Base-by-base conservation (phyloP, 2,113 vertebrate genomes). In the Syngnathus floridae region DNA sequence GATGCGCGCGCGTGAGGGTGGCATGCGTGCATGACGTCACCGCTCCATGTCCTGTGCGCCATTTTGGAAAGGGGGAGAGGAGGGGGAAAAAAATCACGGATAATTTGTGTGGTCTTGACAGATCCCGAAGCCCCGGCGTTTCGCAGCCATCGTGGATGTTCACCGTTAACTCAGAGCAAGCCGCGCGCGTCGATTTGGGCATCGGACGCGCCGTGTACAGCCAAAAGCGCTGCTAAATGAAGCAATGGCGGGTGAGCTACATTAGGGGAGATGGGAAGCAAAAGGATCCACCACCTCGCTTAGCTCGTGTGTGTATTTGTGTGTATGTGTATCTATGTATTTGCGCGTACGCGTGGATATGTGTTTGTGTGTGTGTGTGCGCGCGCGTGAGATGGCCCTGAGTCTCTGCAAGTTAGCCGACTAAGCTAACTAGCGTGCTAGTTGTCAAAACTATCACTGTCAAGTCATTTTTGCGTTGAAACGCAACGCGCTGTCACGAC, bases 41-140 rank as follows among this genome's bases (percentile, higher is more conserved):
- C 71, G 79, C 79, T 80, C 85, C 84, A 88, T 85, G 85, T 80
- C 87, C 84, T 56, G 83, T 86, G 86, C 88, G 88, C 88, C 88
- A 89, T 89, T 88, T 89, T 89, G 88, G 82, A 87, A 49, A 37
- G 62, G 40, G 45, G 40, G 60, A 60, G 22, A 62, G 22, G n/a
- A 16, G 38, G 43, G 7, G n/a, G 78, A 80, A 84, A 88, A 88
- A 89, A 89, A 89, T 89, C 88, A 84, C 85, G 83, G 88, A 89
- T 85, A 87, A 88, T 89, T 89, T 89, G 85, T 85, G 86, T 88
- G 86, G 82, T 88, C 85, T 82, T 88, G 85, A 89, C 86, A 87
- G 86, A 84, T 84, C 86, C 86, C 72, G 78, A 75, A 80, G 45
- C 65, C 81, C 54, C 77, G 79, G 87, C 83, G 85, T 79, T 77